Evolutionary conservation across 2,888 invertebrate species (phyloP).

Genomic region (Halictus ligatus): DNA sequence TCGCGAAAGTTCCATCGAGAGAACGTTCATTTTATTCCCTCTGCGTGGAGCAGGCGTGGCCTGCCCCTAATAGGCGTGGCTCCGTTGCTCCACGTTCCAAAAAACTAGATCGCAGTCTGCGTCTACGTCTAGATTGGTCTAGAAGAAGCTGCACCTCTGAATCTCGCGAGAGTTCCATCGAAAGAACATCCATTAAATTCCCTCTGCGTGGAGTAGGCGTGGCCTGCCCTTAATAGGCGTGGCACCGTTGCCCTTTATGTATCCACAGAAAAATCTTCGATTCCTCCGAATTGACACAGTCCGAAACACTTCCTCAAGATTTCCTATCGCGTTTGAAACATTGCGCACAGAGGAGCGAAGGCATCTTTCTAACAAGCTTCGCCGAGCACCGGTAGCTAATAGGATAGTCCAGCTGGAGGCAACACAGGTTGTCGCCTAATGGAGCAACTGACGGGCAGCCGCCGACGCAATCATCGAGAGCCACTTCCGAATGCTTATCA

Average conservation of each 20-base stretch:
- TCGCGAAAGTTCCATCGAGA: too few relatives aligned
- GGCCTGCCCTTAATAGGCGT: not conserved
- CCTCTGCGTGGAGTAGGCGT: not conserved
- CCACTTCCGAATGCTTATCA: slow-evolving; percentile 47
- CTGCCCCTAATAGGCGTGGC: too few relatives aligned
- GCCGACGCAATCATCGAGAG: slow-evolving; percentile 50
- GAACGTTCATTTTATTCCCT: too few relatives aligned
- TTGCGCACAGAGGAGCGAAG: not conserved
- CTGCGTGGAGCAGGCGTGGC: not conserved
- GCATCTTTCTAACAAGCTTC: not conserved
- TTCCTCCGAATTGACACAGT: not conserved
- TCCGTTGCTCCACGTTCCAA: too few relatives aligned
- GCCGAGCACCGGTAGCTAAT: not conserved
- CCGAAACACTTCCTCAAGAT: not conserved
- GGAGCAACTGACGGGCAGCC: slow-evolving; percentile 32
- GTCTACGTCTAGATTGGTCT: too few relatives aligned
- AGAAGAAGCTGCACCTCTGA: too few relatives aligned
- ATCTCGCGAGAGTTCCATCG: too few relatives aligned
- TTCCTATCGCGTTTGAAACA: not conserved
- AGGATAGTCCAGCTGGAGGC: not conserved
- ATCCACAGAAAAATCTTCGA: not conserved
- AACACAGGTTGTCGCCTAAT: not conserved
- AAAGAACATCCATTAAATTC: not conserved
- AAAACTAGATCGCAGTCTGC: too few relatives aligned
- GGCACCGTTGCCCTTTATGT: not conserved